phyloP scores from a whole-genome alignment of 2,797 vertebrate genomes.

The Girardinus metallicus region DNA sequence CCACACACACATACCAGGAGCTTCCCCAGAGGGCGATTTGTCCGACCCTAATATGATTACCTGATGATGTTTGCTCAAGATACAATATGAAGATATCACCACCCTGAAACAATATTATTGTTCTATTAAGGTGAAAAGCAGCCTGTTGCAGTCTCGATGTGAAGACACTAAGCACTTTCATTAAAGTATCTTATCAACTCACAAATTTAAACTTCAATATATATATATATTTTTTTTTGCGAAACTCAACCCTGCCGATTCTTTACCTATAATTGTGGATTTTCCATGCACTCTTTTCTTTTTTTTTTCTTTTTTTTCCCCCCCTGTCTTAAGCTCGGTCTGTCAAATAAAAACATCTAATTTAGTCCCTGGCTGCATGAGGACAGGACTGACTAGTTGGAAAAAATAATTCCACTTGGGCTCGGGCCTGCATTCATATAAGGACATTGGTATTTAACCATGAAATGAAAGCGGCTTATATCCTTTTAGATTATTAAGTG shows the following conservation, averaged over 20 bases:
- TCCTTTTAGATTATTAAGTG: constrained; percentile 64
- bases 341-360: constrained; percentile 81
- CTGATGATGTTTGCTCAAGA: constrained; percentile 73
- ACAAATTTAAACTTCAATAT: constrained; percentile 39
- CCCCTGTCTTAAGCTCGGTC: constrained; percentile 63
- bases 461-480: constrained; percentile 75
- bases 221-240: constrained; percentile 20
- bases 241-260: constrained; percentile 40
- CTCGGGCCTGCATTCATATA: constrained; percentile 67
- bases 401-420: constrained; percentile 79
- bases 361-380: constrained; percentile 71
- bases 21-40: constrained; percentile 69
- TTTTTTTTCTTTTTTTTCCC: neutral
- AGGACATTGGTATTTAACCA: constrained; percentile 76
- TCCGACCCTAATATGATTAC: constrained; percentile 75
- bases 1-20: constrained; percentile 52
- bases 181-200: constrained; percentile 50
- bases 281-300: constrained; percentile 61
- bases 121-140: constrained; percentile 41
- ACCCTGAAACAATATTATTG: constrained; percentile 57
- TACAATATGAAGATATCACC: constrained; percentile 63
- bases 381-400: constrained; percentile 76
- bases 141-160: constrained; percentile 21
- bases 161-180: constrained; percentile 30
- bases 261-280: constrained; percentile 68